phyloP scores from a whole-genome alignment of 1,140 invertebrate species.

The Rhyacophila brunnea region DNA sequence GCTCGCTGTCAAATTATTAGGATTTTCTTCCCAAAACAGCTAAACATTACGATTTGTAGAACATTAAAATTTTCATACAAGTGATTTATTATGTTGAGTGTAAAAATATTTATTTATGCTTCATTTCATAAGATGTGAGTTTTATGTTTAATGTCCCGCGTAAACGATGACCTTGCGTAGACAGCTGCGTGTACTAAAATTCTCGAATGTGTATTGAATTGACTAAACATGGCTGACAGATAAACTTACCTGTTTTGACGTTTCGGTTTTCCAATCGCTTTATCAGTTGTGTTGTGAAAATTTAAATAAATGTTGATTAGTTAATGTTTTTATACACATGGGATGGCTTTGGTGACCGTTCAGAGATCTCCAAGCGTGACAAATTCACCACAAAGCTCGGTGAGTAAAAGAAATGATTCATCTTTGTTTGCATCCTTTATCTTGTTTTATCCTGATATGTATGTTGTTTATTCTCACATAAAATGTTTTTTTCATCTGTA shows the following conservation, averaged over 20 bases:
- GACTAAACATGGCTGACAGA: slow-evolving; percentile 30
- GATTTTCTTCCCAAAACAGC: too few relatives aligned
- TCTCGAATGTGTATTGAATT: slow-evolving; percentile 22
- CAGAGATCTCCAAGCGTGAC: slow-evolving; percentile 61
- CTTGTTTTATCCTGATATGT: too few relatives aligned
- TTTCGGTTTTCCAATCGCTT: slow-evolving; percentile 12
- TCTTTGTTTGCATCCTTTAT: background rate
- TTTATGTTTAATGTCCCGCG: slow-evolving; percentile 1
- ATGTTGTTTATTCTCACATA: background rate
- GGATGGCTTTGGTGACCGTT: slow-evolving; percentile 65
- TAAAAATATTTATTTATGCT: slow-evolving; percentile 1
- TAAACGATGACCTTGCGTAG: slow-evolving; percentile 10
- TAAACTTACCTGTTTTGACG: slow-evolving; percentile 20
- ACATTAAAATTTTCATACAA: too few relatives aligned
- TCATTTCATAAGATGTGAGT: background rate
- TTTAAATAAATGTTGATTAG: slow-evolving; percentile 13
- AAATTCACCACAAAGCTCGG: slow-evolving; percentile 61
- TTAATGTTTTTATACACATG: slow-evolving; percentile 25
- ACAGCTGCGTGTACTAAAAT: slow-evolving; percentile 8
- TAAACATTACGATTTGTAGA: too few relatives aligned
- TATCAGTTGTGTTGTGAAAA: slow-evolving; percentile 15
- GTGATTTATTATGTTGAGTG: background rate
- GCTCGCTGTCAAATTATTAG: too few relatives aligned
- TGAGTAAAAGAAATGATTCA: slow-evolving; percentile 7
- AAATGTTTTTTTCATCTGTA: slow-evolving; percentile 2